Evolutionary conservation across 2,888 invertebrate species (phyloP), one percentile per base, ranked within the genome.

Genomic region (Cryptocephalus moraei): DNA sequence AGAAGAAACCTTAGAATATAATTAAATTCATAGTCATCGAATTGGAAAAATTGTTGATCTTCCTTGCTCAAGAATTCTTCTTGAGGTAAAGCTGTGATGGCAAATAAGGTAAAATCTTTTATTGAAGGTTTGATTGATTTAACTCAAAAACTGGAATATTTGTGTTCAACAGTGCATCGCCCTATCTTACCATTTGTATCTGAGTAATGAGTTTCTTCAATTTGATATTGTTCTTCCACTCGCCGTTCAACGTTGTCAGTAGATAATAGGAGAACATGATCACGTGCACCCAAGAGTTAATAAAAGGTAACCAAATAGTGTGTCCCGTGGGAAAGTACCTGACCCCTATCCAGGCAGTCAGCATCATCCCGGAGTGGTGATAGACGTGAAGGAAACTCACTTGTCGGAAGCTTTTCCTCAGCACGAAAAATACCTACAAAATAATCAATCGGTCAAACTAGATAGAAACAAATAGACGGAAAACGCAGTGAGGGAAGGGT

Each of bases 181-280:
- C n/a, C 3, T 22, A 36, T 68, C 75, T 72, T 70, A 81, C 79
- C 64, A 92, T 77, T 72, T 92, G 92, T 57, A 91, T 63, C 61
- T 84, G 85, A 0, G 92, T 92, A 49, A 92, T 83, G 61, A 86
- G 77, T 54, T 86, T 86, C 65, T 92, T 92, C 84, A 89, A 86
- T 86, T 87, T 87, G 1, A 85, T 65, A 45, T 48, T 44, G 49
- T 81, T 73, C 56, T 84, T 82, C 60, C 83, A 76, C 43, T 77
- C 75, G 0, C 86, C 85, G 40, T 84, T 76, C 47, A 83, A 71
- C 0, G 89, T 86, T 1, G 87, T 79, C 50, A 86, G 62, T 10
- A 89, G 76, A 64, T 92, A 92, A 66, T 92, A 87, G 1, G 74
- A 71, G 63, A 91, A 91, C 91, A 92, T 91, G 33, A 89, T 65